Evolutionary conservation across 2,113 vertebrate species (phyloP), one percentile per base, ranked within the genome.

Genomic region (Cichladusa arquata): DNA sequence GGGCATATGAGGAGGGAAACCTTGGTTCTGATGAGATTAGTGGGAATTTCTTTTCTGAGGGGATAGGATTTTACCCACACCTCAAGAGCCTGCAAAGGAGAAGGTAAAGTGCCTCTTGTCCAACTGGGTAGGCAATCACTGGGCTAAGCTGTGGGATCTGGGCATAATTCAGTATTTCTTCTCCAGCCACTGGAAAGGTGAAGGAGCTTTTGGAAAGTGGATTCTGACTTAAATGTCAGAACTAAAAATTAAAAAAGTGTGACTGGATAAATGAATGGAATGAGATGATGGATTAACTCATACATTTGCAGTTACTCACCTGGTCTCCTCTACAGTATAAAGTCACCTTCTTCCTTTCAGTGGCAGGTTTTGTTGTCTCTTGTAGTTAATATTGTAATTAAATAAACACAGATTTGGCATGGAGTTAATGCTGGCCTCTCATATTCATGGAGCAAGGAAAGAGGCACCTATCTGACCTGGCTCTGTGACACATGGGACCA

Each of bases 141-240:
- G 50, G 45, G 18, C 40, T 86, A 26, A 72, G 19, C n/a, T 66
- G 44, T 29, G 26, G 62, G 25, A 77, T 73, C 33, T 81, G 64
- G 45, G 56, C 29, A 56, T 84, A 38, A 54, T 79, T 77, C n/a
- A 86, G 25, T 76, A 29, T 90, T 95, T 92, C 58, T 95, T 93
- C 64, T 76, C 18, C 50, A 72, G 58, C 36, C 23, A n/a, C 47
- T 83, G 82, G 45, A 61, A 94, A 90, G 78, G 88, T 79, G 73
- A 87, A 36, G 36, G 65, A 90, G 22, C 66, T 83, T 93, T 88
- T 88, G 88, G 82, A 92, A 93, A 86, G 67, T 65, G 45, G 45
- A 72, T 80, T 96, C 62, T 85, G 81, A 90, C 74, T 86, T 74
- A 90, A 94, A 93, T 86, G 90, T 80, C 92, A 91, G 58, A 85